These are phyloP conservation scores for Balaenoptera acutorostrata DNA, from an alignment of 2,113 vertebrate genomes.

Conservation along the genomic window DNA sequence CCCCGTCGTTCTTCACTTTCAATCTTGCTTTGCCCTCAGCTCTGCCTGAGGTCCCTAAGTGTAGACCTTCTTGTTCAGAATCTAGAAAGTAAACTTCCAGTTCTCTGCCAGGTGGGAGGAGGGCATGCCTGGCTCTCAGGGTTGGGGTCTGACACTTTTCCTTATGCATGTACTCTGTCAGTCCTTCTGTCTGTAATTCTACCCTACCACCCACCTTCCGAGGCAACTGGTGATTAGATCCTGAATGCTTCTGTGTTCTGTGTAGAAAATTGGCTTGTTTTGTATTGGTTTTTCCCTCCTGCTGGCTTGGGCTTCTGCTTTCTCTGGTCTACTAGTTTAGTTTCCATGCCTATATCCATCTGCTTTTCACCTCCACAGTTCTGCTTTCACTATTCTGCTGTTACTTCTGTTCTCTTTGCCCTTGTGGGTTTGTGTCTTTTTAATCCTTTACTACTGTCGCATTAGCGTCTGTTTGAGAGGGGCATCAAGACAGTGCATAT, in stretches of 20 bases:
- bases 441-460: neutral
- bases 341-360: neutral
- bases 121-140: neutral
- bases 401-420: neutral
- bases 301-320: neutral
- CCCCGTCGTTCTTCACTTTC: neutral
- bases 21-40: neutral
- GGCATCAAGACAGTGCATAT: neutral
- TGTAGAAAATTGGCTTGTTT: neutral
- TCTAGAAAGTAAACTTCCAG: neutral
- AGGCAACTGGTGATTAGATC: neutral
- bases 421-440: neutral
- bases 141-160: neutral
- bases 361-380: neutral
- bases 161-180: accelerated
- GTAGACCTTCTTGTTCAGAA: neutral
- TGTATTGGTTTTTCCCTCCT: neutral
- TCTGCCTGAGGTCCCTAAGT: neutral
- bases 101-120: neutral
- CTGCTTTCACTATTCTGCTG: neutral
- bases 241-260: neutral
- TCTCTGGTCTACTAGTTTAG: neutral
- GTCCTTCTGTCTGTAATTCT: neutral
- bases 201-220: neutral
- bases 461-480: neutral